Evolutionary conservation across 2,113 vertebrate species (phyloP), one percentile per base, ranked within the genome.

Genomic region (Sigmodon hispidus): DNA sequence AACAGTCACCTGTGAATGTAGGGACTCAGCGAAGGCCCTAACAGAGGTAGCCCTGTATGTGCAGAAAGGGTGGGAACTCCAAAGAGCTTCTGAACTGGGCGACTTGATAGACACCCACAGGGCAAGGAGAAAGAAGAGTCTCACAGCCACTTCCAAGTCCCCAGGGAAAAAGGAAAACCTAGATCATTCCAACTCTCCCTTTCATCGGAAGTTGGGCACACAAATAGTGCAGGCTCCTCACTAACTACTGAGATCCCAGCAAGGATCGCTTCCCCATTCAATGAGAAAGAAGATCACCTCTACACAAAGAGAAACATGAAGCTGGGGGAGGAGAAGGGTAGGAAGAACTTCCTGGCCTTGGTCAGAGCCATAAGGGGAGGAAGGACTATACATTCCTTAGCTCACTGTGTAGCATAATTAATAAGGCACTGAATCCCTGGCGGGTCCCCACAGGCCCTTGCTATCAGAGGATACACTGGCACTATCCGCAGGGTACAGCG

Each of bases 261-360:
- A 24, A 16, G 1, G 50, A 48, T 24, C 22, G 63, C 16, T 31
- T 92, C 45, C 12, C 29, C 52, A 69, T n/a, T n/a, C 57, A 79
- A 34, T 24, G 79, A 80, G 80, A 93, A 79, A 80, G 80, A 93
- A 79, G 73, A 34, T 26, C 55, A 29, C 29, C 55, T 76, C 52
- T 43, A 40, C 55, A 45, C 61, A 65, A 77, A 83, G 11, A 77
- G 84, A 87, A 17, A 77, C 26, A 70, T 11, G 40, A 93, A 69
- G 50, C 77, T 29, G 5, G n/a, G 76, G 77, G 65, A 40, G 29
- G 10, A 43, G 29, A 59, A 31, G 45, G 6, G 2, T 1, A 9
- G 3, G 87, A 67, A 95, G 50, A 40, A 45, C 48, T 22, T 70
- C 17, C 73, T 36, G 7, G 19, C 7, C 12, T 40, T 29, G 1